Evolutionary conservation across 1,140 invertebrate genomes (phyloP), one percentile per base, ranked within the genome.

Genomic region (Eumeta japonica): DNA sequence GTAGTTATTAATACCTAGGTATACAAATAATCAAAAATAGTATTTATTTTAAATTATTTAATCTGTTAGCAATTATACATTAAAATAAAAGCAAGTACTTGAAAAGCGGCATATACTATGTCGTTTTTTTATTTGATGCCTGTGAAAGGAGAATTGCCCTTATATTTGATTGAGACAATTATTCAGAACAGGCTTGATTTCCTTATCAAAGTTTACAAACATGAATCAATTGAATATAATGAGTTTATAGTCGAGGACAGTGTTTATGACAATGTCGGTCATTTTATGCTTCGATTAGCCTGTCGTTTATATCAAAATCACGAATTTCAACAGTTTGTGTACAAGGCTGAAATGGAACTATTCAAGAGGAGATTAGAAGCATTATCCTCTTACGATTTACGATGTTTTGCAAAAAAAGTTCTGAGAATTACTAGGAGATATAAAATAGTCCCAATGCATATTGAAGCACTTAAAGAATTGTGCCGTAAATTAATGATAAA

Each of bases 221-320:
- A 67, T 35, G 58, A 72, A 44, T 3, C 16, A 35, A 15, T 28
- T 13, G 15, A 16, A 31, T 71, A 60, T 28, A 62, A 58, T 29
- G 76, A 82, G 58, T 82, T 77, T 62, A 60, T 81, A 32, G 48
- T 81, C n/a, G 80, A 82, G 56, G 78, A 77, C 46, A 79, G 79
- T 34, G 31, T 59, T 10, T 75, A 79, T 34, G 81, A 83, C 45
- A 75, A 67, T 41, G 62, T 79, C 32, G 80, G 81, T 35, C 80
- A 82, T 48, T 82, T 81, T 52, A 66, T 67, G 42, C 50, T 81
- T n/a, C 76, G 79, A 62, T 70, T 74, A 48, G 40, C 63, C n/a
- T 41, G 52, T 19, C 55, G 54, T 34, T 37, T 70, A 20, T 37
- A 48, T 16, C 38, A 49, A 32, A 57, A 58, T 40, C 35, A 31